Percentiles rank a stretch among this genome's conserved stretches.
Evolutionary conservation across 2,113 vertebrate genomes (phyloP).

Genomic region (Antigone vipio): DNA sequence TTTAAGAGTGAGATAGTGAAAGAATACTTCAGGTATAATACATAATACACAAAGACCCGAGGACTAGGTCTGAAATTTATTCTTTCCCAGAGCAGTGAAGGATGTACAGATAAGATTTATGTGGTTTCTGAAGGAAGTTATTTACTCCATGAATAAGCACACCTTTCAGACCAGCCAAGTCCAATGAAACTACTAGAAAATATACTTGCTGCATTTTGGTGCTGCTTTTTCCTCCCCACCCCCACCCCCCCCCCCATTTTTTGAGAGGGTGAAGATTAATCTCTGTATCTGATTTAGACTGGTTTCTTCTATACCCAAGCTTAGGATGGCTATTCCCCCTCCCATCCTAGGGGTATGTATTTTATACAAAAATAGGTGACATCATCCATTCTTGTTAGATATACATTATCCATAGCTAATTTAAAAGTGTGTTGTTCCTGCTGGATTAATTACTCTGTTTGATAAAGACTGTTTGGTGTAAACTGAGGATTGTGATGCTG

Average conservation of each 20-base stretch:
- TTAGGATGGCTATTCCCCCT: neutral
- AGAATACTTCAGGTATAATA: neutral
- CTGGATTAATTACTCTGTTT: neutral
- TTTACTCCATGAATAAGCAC: conserved; percentile 46
- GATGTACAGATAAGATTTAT: conserved; percentile 33
- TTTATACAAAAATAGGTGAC: neutral
- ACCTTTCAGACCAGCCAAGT: conserved; percentile 14
- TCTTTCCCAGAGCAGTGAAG: conserved; percentile 12
- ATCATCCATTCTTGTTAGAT: neutral
- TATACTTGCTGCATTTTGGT: neutral
- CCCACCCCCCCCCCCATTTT: neutral
- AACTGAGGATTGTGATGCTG: neutral
- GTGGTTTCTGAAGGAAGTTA: conserved; percentile 22
- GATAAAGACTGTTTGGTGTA: neutral
- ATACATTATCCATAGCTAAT: neutral
- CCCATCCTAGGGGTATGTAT: neutral
- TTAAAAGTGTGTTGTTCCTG: neutral
- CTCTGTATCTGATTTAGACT: neutral
- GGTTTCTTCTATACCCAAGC: neutral
- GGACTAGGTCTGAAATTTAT: neutral
- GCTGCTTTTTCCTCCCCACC: neutral
- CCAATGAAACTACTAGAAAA: neutral
- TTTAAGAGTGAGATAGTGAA: neutral
- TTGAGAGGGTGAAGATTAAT: neutral
- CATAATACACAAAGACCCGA: neutral